These are phyloP conservation scores for Pseudorhiza aurosa DNA, from an alignment of 30 jellyfish, hydroid and myxozoan species.

Conservation along the genomic window DNA sequence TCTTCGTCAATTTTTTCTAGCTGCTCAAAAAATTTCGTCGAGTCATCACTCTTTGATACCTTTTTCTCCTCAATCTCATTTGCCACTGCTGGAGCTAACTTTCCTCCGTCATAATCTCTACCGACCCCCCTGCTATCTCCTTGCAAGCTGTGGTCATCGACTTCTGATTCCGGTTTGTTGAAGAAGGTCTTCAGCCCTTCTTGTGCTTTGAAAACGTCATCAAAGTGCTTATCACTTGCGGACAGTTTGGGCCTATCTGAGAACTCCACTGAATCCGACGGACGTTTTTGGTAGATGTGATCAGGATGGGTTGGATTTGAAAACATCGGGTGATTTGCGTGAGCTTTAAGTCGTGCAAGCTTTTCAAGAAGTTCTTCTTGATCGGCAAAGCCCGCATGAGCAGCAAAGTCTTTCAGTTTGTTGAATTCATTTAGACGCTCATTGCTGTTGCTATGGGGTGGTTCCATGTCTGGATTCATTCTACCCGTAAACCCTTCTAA, in stretches of 20 bases:
- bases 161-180: background rate
- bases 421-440: constrained; percentile 2
- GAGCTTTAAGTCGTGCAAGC: constrained; percentile 10
- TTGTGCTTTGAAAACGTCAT: constrained; percentile 19
- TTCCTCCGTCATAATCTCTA: constrained; percentile 58
- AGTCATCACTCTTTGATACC: constrained; percentile 34
- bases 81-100: constrained; percentile 47
- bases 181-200: background rate
- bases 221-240: background rate
- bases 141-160: background rate
- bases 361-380: constrained; percentile 30
- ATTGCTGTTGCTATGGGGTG: background rate
- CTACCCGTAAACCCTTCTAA: background rate
- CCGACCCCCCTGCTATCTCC: constrained; percentile 61
- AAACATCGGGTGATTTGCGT: background rate
- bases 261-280: constrained; percentile 29
- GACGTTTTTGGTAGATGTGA: constrained; percentile 24
- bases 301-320: constrained; percentile 22
- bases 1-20: constrained; percentile 73
- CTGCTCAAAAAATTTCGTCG: constrained; percentile 68
- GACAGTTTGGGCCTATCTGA: constrained; percentile 10
- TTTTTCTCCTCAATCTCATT: background rate
- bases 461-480: background rate
- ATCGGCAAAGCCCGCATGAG: background rate
- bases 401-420: background rate